Conservation (phyloP, 2,113 vertebrate species). For the Sinocyclocheilus maitianheensis region DNA sequence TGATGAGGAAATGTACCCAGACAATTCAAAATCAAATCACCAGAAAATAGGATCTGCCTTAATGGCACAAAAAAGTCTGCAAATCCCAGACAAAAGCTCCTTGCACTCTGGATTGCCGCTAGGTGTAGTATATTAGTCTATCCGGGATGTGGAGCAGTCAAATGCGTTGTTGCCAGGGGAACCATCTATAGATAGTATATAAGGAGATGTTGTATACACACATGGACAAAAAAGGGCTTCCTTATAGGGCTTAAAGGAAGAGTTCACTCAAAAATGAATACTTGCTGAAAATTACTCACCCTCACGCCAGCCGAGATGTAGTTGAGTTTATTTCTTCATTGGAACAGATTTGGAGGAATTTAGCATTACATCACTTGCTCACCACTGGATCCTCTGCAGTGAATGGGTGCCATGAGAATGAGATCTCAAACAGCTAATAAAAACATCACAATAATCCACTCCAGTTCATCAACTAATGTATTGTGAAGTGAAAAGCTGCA, state of each 20-base stretch:
- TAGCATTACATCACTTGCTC: no score
- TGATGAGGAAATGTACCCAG: neutral
- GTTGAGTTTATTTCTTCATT: no score
- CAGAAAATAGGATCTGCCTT: neutral
- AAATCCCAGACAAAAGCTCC: neutral
- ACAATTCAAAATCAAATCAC: neutral
- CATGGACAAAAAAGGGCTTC: neutral
- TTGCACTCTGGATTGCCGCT: neutral
- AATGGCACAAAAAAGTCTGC: neutral
- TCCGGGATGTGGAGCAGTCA: neutral
- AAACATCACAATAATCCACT: neutral
- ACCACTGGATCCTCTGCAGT: neutral
- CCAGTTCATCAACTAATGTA: no score
- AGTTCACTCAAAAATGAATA: neutral
- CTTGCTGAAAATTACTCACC: neutral
- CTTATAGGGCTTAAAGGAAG: neutral
- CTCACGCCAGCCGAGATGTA: neutral
- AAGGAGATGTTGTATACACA: neutral
- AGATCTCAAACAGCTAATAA: neutral
- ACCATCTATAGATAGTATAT: neutral
- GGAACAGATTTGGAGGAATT: no score
- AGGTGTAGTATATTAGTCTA: neutral
- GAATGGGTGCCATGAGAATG: neutral
- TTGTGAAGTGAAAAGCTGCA: no score
- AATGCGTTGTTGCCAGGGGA: neutral